Percentiles rank a stretch among this genome's conserved stretches.
Evolutionary conservation across 2,888 invertebrate species (phyloP).

Genomic region (Marronus borbonicus): DNA sequence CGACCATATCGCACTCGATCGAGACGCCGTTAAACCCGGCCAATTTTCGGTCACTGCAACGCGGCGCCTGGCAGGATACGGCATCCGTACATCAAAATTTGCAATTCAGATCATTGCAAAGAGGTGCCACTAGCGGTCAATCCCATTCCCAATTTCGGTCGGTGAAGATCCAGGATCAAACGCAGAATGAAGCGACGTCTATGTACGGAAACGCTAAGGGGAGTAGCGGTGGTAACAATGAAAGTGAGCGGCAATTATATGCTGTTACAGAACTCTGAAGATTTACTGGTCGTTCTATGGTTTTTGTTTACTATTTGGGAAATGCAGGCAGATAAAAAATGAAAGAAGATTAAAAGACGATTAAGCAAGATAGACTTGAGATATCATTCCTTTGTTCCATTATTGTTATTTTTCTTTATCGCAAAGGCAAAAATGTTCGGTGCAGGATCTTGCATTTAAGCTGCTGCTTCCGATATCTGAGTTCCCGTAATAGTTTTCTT

Average conservation of each 20-base stretch:
- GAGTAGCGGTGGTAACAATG: slow-evolving; percentile 63
- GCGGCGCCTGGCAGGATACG: slow-evolving; percentile 68
- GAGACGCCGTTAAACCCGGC: slow-evolving; percentile 70
- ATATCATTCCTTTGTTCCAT: slow-evolving; percentile 40
- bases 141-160: slow-evolving; percentile 67
- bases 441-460: background rate
- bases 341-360: background rate
- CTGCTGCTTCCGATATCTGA: no score
- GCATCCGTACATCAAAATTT: slow-evolving; percentile 60
- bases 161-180: slow-evolving; percentile 68
- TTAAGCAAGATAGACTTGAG: slow-evolving; percentile 33
- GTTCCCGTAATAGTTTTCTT: background rate
- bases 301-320: slow-evolving; percentile 62
- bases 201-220: slow-evolving; percentile 53
- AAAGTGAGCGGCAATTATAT: slow-evolving; percentile 75
- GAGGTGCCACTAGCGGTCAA: slow-evolving; percentile 65
- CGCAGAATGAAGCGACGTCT: slow-evolving; percentile 65
- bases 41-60: slow-evolving; percentile 72
- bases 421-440: background rate
- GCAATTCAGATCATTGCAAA: slow-evolving; percentile 70
- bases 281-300: slow-evolving; percentile 37
- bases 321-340: slow-evolving; percentile 68
- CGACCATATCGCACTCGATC: slow-evolving; percentile 64
- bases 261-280: slow-evolving; percentile 82
- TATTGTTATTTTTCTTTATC: background rate